Conservation (phyloP, 2,797 vertebrate species). For the Phalloptychus januarius region DNA sequence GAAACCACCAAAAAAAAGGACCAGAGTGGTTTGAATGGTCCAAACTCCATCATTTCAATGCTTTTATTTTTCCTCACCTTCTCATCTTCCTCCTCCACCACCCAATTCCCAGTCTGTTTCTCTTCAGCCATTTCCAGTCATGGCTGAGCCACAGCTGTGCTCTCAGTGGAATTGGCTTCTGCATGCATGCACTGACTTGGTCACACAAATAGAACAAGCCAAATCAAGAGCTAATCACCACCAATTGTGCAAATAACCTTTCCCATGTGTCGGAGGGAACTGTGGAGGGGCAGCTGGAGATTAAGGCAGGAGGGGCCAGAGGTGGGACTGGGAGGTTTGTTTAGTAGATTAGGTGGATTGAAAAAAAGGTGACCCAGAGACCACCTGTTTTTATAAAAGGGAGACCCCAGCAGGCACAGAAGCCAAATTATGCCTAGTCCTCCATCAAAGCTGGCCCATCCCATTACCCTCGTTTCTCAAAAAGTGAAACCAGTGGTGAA, state of each 20-base stretch:
- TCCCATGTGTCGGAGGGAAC: slow-evolving; percentile 60
- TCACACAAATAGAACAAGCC: slow-evolving; percentile 65
- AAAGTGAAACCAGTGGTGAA: slow-evolving; percentile 34
- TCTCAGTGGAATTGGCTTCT: slow-evolving; percentile 35
- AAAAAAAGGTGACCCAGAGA: slow-evolving; percentile 62
- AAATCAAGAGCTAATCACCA: slow-evolving; percentile 78
- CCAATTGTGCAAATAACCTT: slow-evolving; percentile 78
- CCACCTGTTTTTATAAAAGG: slow-evolving; percentile 71
- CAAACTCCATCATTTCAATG: slow-evolving; percentile 11
- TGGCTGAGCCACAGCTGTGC: slow-evolving; percentile 53
- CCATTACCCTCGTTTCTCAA: slow-evolving; percentile 46
- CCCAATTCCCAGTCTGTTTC: slow-evolving; percentile 41
- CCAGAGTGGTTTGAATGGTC: slow-evolving; percentile 31
- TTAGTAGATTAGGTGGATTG: slow-evolving; percentile 41
- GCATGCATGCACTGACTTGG: slow-evolving; percentile 48
- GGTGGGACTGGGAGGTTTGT: slow-evolving; percentile 48
- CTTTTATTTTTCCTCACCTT: slow-evolving; percentile 25
- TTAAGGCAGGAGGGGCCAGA: neutral
- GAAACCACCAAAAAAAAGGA: slow-evolving; percentile 48
- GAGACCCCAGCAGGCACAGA: slow-evolving; percentile 52
- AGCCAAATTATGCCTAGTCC: slow-evolving; percentile 64
- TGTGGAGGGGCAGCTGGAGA: slow-evolving; percentile 24
- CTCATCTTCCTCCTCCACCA: slow-evolving; percentile 8
- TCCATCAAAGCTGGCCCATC: slow-evolving; percentile 55
- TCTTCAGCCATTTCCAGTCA: slow-evolving; percentile 54